phyloP scores from a whole-genome alignment of 2,113 vertebrate species.

The Polyodon spathula region DNA sequence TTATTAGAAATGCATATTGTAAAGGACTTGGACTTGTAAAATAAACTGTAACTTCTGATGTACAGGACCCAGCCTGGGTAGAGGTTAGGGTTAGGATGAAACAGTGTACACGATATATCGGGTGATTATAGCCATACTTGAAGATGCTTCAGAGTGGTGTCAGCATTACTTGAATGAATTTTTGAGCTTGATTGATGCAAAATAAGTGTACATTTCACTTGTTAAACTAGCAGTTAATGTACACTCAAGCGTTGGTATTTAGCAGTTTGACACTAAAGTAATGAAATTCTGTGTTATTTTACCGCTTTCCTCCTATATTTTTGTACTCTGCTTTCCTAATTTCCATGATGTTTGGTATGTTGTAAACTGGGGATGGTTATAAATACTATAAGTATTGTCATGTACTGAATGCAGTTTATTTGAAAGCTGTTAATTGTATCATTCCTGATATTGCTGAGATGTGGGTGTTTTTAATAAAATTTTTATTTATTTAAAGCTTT shows the following conservation, averaged over 20 bases:
- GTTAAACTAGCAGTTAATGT: slow-evolving; percentile 76
- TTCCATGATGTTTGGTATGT: slow-evolving; percentile 77
- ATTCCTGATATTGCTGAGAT: slow-evolving; percentile 98
- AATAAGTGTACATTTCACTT: slow-evolving; percentile 64
- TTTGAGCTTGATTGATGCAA: slow-evolving; percentile 72
- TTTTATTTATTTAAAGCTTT: slow-evolving; percentile 99
- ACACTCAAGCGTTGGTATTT: slow-evolving; percentile 55
- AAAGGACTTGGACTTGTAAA: slow-evolving; percentile 39
- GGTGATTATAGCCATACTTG: slow-evolving; percentile 95
- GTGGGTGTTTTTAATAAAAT: slow-evolving; percentile 99
- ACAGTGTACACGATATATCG: slow-evolving; percentile 65
- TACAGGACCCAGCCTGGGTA: slow-evolving; percentile 77
- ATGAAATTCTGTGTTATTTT: slow-evolving; percentile 67
- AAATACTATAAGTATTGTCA: slow-evolving; percentile 93
- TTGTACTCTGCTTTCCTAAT: slow-evolving; percentile 59
- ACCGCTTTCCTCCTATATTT: slow-evolving; percentile 60
- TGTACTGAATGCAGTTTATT: slow-evolving; percentile 97
- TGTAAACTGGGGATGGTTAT: slow-evolving; percentile 74
- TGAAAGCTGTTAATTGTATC: slow-evolving; percentile 99
- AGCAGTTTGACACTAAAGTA: slow-evolving; percentile 90
- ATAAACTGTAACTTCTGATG: slow-evolving; percentile 62
- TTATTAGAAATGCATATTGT: slow-evolving; percentile 32
- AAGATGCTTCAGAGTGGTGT: slow-evolving; percentile 84
- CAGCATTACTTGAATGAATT: slow-evolving; percentile 96
- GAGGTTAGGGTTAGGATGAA: slow-evolving; percentile 53